phyloP scores from a whole-genome alignment of 2,797 vertebrate genomes.

The Morus bassanus region DNA sequence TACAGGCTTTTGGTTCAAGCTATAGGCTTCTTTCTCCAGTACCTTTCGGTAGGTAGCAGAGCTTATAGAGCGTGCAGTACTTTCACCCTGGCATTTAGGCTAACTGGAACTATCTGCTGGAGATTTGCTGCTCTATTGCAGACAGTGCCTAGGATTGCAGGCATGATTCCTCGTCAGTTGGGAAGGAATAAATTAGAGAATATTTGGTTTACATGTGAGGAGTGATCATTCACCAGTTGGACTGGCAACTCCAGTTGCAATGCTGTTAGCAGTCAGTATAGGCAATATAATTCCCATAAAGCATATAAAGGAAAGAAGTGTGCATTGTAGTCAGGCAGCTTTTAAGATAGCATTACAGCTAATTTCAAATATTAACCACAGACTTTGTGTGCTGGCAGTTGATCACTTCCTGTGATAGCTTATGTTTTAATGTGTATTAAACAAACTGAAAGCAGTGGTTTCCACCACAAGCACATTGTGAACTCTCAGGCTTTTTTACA shows the following conservation, averaged over 20 bases:
- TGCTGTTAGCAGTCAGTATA: not conserved
- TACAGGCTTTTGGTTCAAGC: not conserved
- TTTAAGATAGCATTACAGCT: not conserved
- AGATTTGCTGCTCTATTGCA: not conserved
- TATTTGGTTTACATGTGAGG: not conserved
- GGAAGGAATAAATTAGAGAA: not conserved
- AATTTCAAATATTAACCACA: not conserved
- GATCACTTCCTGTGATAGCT: constrained; percentile 2
- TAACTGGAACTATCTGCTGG: not conserved
- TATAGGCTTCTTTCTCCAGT: not conserved
- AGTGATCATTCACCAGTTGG: not conserved
- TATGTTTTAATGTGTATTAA: not conserved
- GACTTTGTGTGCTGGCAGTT: not conserved
- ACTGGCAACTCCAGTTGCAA: not conserved
- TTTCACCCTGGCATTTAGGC: not conserved
- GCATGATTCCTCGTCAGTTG: not conserved
- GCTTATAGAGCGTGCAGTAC: not conserved
- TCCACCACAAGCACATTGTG: not conserved
- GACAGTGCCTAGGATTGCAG: not conserved
- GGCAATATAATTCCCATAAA: not conserved
- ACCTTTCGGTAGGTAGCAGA: not conserved
- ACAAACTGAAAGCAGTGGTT: not conserved
- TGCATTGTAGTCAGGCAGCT: not conserved
- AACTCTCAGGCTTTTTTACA: not conserved
- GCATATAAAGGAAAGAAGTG: not conserved